phyloP scores from a whole-genome alignment of 1,140 invertebrate species.

The Choristoneura fumiferana region DNA sequence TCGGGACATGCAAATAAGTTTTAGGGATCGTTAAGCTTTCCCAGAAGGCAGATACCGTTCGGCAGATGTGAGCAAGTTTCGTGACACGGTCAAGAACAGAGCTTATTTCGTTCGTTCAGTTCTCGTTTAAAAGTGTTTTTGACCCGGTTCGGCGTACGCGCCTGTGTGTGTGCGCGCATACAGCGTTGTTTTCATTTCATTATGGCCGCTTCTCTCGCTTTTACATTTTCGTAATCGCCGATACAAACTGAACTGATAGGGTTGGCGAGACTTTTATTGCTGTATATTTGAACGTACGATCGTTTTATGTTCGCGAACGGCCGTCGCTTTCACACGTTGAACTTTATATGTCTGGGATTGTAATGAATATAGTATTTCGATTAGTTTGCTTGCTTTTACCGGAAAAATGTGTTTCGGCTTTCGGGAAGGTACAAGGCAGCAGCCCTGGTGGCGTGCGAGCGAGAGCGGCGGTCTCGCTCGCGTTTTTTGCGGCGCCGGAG shows the following conservation, averaged over 20 bases:
- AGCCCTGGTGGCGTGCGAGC: constrained; percentile 59
- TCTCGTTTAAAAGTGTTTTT: constrained; percentile 73
- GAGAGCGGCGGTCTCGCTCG: constrained; percentile 47
- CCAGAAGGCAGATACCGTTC: constrained; percentile 72
- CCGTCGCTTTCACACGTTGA: constrained; percentile 32
- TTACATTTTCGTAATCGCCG: constrained; percentile 73
- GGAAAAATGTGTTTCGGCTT: constrained; percentile 65
- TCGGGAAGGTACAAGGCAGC: constrained; percentile 42
- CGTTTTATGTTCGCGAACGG: constrained; percentile 23
- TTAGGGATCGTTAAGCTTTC: constrained; percentile 70
- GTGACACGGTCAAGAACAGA: constrained; percentile 71
- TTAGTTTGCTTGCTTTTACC: not conserved
- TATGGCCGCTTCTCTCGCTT: constrained; percentile 70
- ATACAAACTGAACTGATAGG: constrained; percentile 57
- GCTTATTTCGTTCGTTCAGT: constrained; percentile 69
- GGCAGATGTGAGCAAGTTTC: constrained; percentile 64
- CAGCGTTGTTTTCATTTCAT: constrained; percentile 71
- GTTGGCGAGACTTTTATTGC: constrained; percentile 45
- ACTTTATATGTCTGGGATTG: constrained; percentile 25
- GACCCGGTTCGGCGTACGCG: constrained; percentile 57
- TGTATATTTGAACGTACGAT: constrained; percentile 25
- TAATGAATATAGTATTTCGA: not conserved
- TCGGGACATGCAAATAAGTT: constrained; percentile 70
- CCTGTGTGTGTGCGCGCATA: constrained; percentile 47
- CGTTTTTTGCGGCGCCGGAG: constrained; percentile 76